Conservation (phyloP, 2,797 vertebrate species). For the Sebastes minor region DNA sequence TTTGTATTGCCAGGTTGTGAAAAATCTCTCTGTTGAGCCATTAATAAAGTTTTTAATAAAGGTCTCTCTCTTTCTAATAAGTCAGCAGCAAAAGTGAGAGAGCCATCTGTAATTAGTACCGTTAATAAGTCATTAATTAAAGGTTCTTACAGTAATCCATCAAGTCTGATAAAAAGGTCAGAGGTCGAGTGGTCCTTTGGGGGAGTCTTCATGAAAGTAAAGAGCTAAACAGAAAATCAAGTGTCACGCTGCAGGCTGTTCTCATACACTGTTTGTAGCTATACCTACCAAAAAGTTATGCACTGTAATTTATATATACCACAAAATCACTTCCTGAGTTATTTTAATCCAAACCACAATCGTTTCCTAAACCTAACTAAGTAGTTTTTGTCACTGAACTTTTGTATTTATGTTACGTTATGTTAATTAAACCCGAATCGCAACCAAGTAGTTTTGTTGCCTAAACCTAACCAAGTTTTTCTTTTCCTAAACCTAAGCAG, state of each 20-base stretch:
- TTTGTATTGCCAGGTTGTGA: not conserved
- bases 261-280: too few species aligned
- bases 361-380: too few species aligned
- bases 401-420: too few species aligned
- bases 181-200: not conserved
- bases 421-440: too few species aligned
- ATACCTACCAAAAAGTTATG: accelerated
- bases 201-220: not conserved
- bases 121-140: not conserved
- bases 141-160: not conserved
- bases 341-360: too few species aligned
- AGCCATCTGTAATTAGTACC: not conserved
- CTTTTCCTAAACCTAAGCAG: too few species aligned
- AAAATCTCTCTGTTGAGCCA: not conserved
- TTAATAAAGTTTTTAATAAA: not conserved
- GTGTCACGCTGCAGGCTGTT: not conserved
- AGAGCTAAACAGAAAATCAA: not conserved
- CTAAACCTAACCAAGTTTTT: too few species aligned
- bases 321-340: too few species aligned
- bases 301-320: too few species aligned
- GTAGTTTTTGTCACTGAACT: too few species aligned
- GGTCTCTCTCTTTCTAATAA: not conserved
- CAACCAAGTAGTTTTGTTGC: too few species aligned
- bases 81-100: not conserved
- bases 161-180: not conserved